Percentiles rank a stretch among this genome's conserved stretches.
Evolutionary conservation across 2,797 vertebrate genomes (phyloP).

Genomic region (Chiroxiphia lanceolata): DNA sequence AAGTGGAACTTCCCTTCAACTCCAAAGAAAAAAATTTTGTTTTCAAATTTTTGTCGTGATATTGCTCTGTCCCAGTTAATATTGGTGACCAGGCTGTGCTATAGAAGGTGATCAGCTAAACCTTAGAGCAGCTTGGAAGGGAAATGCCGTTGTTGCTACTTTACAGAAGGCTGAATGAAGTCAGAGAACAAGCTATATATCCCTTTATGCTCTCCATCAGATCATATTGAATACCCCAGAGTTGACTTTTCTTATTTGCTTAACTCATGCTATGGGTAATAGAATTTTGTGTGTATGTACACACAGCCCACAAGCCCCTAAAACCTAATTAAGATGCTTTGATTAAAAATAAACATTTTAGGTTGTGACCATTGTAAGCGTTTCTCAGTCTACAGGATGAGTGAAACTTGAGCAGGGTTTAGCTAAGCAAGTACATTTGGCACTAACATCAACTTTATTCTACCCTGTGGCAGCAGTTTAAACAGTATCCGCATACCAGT

Average conservation of each 20-base stretch:
- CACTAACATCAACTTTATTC: neutral
- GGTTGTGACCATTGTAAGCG: neutral
- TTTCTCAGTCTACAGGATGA: neutral
- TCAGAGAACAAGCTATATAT: neutral
- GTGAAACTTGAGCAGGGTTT: neutral
- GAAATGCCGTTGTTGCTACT: neutral
- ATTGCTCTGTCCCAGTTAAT: neutral
- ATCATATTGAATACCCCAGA: neutral
- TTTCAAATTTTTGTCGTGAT: neutral
- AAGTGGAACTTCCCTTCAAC: neutral
- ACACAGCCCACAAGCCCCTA: neutral
- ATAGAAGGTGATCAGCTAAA: neutral
- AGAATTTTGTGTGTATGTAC: neutral
- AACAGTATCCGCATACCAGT: neutral
- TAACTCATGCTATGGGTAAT: neutral
- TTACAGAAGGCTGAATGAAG: neutral
- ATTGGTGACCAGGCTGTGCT: neutral
- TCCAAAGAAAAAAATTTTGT: neutral
- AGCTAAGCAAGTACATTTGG: neutral
- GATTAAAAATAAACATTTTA: neutral
- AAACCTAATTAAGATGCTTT: neutral
- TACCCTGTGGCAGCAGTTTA: neutral
- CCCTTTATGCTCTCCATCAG: neutral
- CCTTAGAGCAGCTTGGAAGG: neutral
- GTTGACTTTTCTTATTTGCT: neutral